phyloP scores from a whole-genome alignment of 1,140 invertebrate species.

The Sycophila sp. region DNA sequence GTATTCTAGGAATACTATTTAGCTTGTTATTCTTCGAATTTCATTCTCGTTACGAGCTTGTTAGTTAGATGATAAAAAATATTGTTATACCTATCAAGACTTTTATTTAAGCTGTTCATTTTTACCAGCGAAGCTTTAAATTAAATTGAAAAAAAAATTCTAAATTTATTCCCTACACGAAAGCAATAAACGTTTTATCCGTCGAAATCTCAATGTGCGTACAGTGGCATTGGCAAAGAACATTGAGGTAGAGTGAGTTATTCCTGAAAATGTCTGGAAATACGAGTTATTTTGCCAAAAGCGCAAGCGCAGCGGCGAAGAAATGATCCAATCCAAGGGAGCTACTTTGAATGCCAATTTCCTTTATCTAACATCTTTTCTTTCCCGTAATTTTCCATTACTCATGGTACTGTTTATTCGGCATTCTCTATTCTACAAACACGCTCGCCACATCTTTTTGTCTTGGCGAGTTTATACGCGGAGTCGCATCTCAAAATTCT shows the following conservation, averaged over 20 bases:
- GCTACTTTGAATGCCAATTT: not conserved
- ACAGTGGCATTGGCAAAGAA: not conserved
- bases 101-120: too few species aligned
- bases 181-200: too few species aligned
- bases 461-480: not conserved
- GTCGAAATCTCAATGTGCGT: constrained; percentile 11
- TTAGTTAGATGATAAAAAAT: too few species aligned
- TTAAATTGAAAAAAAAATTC: too few species aligned
- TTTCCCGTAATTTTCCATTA: not conserved
- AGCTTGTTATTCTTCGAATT: too few species aligned
- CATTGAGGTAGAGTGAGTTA: not conserved
- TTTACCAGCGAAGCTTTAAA: too few species aligned
- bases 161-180: too few species aligned
- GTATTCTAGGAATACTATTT: too few species aligned
- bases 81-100: too few species aligned
- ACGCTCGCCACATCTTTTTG: constrained; percentile 22
- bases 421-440: constrained; percentile 28
- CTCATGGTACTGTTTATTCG: constrained; percentile 36
- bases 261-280: not conserved
- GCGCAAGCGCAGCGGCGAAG: not conserved
- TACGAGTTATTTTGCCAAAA: not conserved
- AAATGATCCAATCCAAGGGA: not conserved
- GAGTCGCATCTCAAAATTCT: not conserved
- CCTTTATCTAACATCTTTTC: constrained; percentile 5
- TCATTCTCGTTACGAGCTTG: too few species aligned